A percentile compares a stretch with the other conserved stretches of the same genome.
Evolutionary conservation across 2,113 vertebrate species (phyloP).

Genomic region (Pyxicephalus adspersus): DNA sequence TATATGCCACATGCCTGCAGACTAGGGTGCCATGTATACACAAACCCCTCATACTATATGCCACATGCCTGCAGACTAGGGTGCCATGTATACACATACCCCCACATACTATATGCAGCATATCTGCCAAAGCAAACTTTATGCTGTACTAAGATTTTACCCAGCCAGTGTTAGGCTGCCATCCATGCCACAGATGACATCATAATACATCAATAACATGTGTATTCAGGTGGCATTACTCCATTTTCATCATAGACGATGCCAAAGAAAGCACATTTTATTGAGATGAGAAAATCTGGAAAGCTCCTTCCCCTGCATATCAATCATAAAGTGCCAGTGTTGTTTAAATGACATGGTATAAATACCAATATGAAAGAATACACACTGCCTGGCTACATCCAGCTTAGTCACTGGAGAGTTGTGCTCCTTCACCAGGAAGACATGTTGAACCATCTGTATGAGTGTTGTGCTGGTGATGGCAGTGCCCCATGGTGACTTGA

Average conservation of each 20-base stretch:
- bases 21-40: too few species aligned
- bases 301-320: too few species aligned
- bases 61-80: too few species aligned
- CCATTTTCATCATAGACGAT: background rate
- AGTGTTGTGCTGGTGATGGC: constrained; percentile 57
- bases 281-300: too few species aligned
- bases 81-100: too few species aligned
- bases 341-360: too few species aligned
- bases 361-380: too few species aligned
- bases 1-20: too few species aligned
- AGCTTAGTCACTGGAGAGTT: constrained; percentile 19
- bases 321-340: too few species aligned
- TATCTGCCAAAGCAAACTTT: background rate
- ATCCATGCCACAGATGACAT: background rate
- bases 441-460: constrained; percentile 54
- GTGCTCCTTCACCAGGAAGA: background rate
- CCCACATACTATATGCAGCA: background rate
- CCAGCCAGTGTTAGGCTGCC: background rate
- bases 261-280: too few species aligned
- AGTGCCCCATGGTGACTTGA: constrained; percentile 65
- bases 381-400: background rate
- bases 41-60: too few species aligned
- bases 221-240: background rate
- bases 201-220: background rate
- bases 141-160: background rate